Evolutionary conservation across 2,888 invertebrate genomes (phyloP).

Genomic region (Philereme vetulata): DNA sequence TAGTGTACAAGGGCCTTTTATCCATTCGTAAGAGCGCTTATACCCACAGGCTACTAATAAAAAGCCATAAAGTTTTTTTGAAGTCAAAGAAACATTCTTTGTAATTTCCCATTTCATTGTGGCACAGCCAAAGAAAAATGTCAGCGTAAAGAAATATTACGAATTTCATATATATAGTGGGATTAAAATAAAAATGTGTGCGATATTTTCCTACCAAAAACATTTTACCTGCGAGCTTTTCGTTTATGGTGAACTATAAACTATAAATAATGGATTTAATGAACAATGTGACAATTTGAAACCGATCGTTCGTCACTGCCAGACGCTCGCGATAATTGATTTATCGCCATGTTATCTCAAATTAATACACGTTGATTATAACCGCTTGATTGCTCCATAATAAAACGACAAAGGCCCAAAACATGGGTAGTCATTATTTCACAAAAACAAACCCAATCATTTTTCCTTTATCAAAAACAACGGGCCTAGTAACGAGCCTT

Average conservation of each 20-base stretch:
- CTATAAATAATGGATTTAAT: slow-evolving; percentile 23
- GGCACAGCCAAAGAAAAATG: slow-evolving; percentile 29
- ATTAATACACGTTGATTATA: slow-evolving; percentile 13
- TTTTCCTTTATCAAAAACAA: slow-evolving; percentile 30
- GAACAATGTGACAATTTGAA: slow-evolving; percentile 19
- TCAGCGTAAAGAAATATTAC: slow-evolving; percentile 32
- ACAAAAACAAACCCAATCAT: slow-evolving; percentile 9
- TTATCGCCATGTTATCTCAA: slow-evolving; percentile 16
- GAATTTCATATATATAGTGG: slow-evolving; percentile 7
- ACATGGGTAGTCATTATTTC: slow-evolving; percentile 7
- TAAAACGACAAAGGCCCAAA: neutral
- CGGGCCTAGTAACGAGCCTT: slow-evolving; percentile 39
- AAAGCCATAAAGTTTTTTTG: slow-evolving; percentile 35
- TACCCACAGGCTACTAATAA: slow-evolving; percentile 38
- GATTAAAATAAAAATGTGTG: slow-evolving; percentile 3
- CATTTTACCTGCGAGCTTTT: slow-evolving; percentile 12
- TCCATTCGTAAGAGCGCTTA: slow-evolving; percentile 36
- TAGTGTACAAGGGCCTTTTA: slow-evolving; percentile 44
- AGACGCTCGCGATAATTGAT: slow-evolving; percentile 14
- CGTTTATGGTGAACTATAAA: slow-evolving; percentile 5
- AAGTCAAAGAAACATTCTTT: slow-evolving; percentile 37
- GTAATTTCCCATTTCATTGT: slow-evolving; percentile 36
- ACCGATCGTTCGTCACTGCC: slow-evolving; percentile 24
- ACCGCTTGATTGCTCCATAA: neutral
- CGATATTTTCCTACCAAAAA: slow-evolving; percentile 1